A percentile compares a stretch with the other conserved stretches of the same genome.
phyloP scores from a whole-genome alignment of 2,797 vertebrate species.

The Pseudocheirus occidentalis region DNA sequence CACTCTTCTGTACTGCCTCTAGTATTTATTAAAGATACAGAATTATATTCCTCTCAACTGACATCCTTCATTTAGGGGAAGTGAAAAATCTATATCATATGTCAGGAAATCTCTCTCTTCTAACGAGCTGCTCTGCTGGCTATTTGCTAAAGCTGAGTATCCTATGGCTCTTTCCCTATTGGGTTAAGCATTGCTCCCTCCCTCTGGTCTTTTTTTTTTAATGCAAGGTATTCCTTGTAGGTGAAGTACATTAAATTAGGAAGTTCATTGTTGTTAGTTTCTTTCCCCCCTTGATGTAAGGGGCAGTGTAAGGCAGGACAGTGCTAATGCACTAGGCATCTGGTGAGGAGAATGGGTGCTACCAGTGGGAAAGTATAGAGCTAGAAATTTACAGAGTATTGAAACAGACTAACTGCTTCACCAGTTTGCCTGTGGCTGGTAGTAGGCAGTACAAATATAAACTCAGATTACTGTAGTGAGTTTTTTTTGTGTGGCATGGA shows the following conservation, averaged over 20 bases:
- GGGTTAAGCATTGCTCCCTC: neutral
- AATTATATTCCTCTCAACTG: neutral
- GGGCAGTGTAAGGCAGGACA: neutral
- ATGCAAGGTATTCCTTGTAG: neutral
- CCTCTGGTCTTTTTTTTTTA: neutral
- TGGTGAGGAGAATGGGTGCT: neutral
- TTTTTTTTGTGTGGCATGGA: neutral
- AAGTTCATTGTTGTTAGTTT: neutral
- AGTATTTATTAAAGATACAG: neutral
- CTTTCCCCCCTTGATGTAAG: neutral
- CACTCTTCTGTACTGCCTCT: neutral
- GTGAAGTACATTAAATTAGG: neutral
- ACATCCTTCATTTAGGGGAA: neutral
- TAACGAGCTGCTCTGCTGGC: slow-evolving; percentile 14
- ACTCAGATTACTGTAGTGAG: neutral
- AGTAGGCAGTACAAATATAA: neutral
- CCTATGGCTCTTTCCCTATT: neutral
- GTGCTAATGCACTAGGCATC: neutral
- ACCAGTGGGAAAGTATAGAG: neutral
- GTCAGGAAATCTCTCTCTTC: slow-evolving; percentile 19
- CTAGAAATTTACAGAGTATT: neutral
- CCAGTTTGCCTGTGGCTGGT: neutral
- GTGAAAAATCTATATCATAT: neutral
- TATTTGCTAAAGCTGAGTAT: neutral
- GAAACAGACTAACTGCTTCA: neutral